Conservation (phyloP, 2,797 vertebrate species). For the Anabacerthia variegaticeps region DNA sequence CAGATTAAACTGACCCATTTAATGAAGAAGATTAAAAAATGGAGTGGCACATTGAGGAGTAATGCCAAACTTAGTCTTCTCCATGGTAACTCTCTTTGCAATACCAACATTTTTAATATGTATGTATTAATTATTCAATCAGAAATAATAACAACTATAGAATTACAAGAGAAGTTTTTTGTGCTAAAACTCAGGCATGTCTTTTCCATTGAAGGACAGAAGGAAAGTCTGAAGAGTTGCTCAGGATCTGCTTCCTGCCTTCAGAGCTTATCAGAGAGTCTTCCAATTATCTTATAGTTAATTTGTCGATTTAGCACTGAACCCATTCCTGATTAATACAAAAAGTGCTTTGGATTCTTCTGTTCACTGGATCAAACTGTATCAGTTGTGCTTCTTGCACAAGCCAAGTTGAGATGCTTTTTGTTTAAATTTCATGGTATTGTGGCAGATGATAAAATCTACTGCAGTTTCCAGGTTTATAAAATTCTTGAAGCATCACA, state of each 20-base stretch:
- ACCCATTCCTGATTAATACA: background rate
- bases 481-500: background rate
- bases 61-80: background rate
- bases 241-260: background rate
- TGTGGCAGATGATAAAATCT: background rate
- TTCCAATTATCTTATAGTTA: background rate
- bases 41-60: background rate
- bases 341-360: background rate
- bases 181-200: background rate
- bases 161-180: background rate
- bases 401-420: background rate
- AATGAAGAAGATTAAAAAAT: background rate
- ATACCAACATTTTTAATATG: background rate
- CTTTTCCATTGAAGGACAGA: background rate
- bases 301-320: background rate
- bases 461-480: background rate
- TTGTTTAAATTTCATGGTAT: background rate
- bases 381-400: background rate
- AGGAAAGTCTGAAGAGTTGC: background rate
- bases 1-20: background rate
- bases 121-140: background rate
- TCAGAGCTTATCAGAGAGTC: background rate
- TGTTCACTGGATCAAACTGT: background rate
- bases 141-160: background rate
- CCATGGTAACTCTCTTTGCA: background rate